Evolutionary conservation across 2,888 invertebrate species (phyloP).

Genomic region (Rotaria macrura): DNA sequence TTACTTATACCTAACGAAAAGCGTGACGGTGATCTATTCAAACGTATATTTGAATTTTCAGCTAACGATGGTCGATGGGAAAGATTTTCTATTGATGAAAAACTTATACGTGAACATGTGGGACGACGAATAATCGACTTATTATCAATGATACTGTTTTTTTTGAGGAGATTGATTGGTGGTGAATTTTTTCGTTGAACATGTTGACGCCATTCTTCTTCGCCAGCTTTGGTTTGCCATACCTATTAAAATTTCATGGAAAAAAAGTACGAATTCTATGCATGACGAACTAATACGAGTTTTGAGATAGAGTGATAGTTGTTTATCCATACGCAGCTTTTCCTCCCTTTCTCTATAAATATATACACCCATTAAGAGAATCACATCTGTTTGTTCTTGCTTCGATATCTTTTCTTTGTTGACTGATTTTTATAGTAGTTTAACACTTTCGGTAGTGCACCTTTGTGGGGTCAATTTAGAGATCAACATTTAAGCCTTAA

Average conservation of each 20-base stretch:
- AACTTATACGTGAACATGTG: background rate
- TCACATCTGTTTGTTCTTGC: too few relatives aligned
- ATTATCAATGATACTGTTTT: background rate
- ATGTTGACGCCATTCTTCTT: background rate
- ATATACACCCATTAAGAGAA: too few relatives aligned
- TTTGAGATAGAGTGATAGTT: too few relatives aligned
- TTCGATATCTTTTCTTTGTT: too few relatives aligned
- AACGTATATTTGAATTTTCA: background rate
- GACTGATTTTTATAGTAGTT: too few relatives aligned
- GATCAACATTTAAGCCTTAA: too few relatives aligned
- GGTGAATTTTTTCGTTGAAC: background rate
- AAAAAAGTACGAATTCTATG: background rate
- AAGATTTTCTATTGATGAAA: background rate
- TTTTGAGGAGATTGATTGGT: background rate
- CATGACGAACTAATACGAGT: too few relatives aligned
- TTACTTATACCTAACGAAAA: background rate
- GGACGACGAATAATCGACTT: background rate
- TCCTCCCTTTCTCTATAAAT: too few relatives aligned
- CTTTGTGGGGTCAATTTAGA: too few relatives aligned
- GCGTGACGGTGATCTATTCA: background rate
- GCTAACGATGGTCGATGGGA: too few relatives aligned
- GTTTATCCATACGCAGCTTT: too few relatives aligned
- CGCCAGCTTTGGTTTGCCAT: background rate
- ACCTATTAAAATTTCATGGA: background rate
- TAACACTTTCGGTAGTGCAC: too few relatives aligned